Evolutionary conservation across 2,113 vertebrate genomes (phyloP), one percentile per base, ranked within the genome.

Genomic region (Seriola rivoliana): DNA sequence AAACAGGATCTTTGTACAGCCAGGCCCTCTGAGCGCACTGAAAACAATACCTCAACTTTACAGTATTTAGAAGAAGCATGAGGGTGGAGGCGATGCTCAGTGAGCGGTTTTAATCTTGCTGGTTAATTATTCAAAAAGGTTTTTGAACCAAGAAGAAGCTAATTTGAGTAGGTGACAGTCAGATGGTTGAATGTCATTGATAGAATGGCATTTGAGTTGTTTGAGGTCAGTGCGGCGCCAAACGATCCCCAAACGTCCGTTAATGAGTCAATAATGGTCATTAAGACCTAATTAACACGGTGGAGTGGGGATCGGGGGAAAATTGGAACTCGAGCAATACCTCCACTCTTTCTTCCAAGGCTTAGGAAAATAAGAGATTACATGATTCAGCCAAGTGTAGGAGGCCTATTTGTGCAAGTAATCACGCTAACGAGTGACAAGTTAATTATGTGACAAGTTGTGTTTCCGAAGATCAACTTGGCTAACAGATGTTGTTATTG

Each of bases 251-350:
- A 95, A 96, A 96, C 95, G 95, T 94, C 96, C 94, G 91, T 94
- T 97, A 97, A 97, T 97, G 96, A 97, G 96, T 97, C 97, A 97
- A 96, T 97, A 97, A 97, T 95, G 95, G 96, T 95, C 96, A 97
- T 98, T 97, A 97, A 96, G 97, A 94, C 92, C 93, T 95, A 97
- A 97, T 98, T 97, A 97, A 96, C 96, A 96, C 94, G 95, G 95
- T 95, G 94, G 93, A 94, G 84, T 25, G 90, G 95, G 96, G 96
- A 96, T 95, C 94, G 95, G 92, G 57, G 95, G 23, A 2, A 97
- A 97, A 97, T 93, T 94, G 95, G 96, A 97, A 97, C 96, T 96
- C 93, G 93, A 95, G 96, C 96, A 95, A 95, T 95, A 95, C 94
- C 91, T 92, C 86, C 94, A 88, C 80, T 62, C 91, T 94, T 82